phyloP scores from a whole-genome alignment of 2,888 invertebrate species.

The Leptinotarsa rubiginosa region DNA sequence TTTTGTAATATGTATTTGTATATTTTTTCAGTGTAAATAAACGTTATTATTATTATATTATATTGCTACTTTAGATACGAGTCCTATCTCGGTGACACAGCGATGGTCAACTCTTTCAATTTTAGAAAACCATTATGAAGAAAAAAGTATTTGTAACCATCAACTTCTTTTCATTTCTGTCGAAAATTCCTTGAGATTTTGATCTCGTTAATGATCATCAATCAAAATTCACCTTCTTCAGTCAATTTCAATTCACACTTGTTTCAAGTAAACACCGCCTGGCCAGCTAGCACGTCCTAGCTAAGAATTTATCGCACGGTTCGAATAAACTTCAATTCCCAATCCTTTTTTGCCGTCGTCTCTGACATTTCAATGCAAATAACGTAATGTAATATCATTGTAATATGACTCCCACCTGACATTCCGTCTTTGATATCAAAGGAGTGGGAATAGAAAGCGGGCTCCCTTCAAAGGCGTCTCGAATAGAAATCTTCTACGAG shows the following conservation, averaged over 20 bases:
- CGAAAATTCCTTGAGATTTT: no score
- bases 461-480: not conserved
- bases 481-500: not conserved
- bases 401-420: constrained; percentile 13
- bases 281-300: not conserved
- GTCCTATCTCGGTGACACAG: no score
- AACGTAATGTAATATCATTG: constrained; percentile 13
- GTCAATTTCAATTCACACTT: not conserved
- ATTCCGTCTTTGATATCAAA: constrained; percentile 18
- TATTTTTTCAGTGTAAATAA: no score
- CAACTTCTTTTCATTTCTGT: no score
- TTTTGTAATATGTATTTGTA: no score
- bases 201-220: no score
- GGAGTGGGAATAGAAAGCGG: not conserved
- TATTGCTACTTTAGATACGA: no score
- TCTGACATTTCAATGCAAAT: constrained; percentile 10
- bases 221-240: not conserved
- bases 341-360: not conserved
- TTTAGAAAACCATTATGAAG: no score
- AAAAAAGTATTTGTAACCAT: no score
- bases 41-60: no score
- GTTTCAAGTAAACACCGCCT: not conserved
- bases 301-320: not conserved
- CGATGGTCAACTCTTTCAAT: no score
- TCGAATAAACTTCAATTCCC: not conserved